phyloP scores from a whole-genome alignment of 2,888 invertebrate genomes.

The Parnassius orleans region DNA sequence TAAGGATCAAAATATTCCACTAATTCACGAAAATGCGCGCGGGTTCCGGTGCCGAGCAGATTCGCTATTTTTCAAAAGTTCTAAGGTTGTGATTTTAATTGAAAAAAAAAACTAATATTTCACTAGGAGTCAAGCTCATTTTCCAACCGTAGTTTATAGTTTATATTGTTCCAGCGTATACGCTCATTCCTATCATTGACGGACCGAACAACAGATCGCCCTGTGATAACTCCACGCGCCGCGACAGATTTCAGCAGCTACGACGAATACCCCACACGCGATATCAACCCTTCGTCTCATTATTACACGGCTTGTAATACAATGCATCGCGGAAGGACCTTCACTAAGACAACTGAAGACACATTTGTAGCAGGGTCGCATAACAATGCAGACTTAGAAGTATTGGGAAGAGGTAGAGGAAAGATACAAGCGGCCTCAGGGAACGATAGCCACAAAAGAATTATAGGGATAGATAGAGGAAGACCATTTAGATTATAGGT shows the following conservation, averaged over 20 bases:
- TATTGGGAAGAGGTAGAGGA: slow-evolving; percentile 14
- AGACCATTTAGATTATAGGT: slow-evolving; percentile 16
- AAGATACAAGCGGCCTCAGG: neutral
- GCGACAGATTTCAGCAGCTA: slow-evolving; percentile 25
- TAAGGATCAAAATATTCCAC: too few relatives aligned
- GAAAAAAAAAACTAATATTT: too few relatives aligned
- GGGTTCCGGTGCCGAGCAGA: too few relatives aligned
- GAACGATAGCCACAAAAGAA: neutral
- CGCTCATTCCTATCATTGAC: slow-evolving; percentile 21
- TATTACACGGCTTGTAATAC: neutral
- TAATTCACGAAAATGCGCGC: too few relatives aligned
- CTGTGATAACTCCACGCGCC: slow-evolving; percentile 7
- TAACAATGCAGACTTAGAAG: slow-evolving; percentile 10
- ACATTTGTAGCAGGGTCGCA: slow-evolving; percentile 36
- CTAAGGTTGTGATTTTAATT: too few relatives aligned
- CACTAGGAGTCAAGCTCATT: neutral
- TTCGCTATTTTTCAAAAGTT: too few relatives aligned
- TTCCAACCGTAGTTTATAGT: neutral
- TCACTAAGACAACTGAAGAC: slow-evolving; percentile 25
- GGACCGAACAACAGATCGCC: neutral
- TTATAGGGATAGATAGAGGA: slow-evolving; percentile 16
- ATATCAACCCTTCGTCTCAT: slow-evolving; percentile 23
- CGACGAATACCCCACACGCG: slow-evolving; percentile 37
- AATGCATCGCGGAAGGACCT: slow-evolving; percentile 4
- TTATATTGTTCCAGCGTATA: slow-evolving; percentile 23